These are phyloP conservation scores for Sparidentex hasta DNA, from an alignment of 2,797 vertebrate genomes.

Conservation along the genomic window DNA sequence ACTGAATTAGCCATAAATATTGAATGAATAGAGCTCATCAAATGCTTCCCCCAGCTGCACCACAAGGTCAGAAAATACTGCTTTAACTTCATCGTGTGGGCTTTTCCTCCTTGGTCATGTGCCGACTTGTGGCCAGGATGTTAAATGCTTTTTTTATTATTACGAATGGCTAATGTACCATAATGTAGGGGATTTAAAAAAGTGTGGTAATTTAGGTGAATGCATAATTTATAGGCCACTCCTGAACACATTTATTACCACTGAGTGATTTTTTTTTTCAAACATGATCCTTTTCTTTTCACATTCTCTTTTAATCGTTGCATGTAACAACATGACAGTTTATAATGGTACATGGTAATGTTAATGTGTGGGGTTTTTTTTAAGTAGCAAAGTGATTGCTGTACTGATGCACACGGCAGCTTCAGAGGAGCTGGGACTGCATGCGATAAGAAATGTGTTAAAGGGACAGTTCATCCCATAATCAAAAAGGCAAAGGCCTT, in stretches of 20 bases:
- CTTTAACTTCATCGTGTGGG: neutral
- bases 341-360: too few relatives aligned
- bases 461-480: too few relatives aligned
- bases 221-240: neutral
- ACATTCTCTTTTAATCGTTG: neutral
- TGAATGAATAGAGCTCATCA: neutral
- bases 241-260: neutral
- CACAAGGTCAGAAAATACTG: neutral
- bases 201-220: neutral
- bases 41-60: conserved; percentile 3
- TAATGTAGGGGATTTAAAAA: neutral
- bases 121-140: neutral
- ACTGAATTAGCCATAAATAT: conserved; percentile 1
- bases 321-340: too few relatives aligned
- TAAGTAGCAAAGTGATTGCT: neutral
- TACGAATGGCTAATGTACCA: neutral
- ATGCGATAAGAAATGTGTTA: neutral
- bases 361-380: neutral
- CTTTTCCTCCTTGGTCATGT: conserved; percentile 7
- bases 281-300: neutral
- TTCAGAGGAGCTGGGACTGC: neutral
- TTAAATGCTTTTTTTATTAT: neutral
- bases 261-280: neutral
- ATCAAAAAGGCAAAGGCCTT: too few relatives aligned
- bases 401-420: neutral